phyloP scores from a whole-genome alignment of 2,888 invertebrate genomes.

The Clostera curtula region DNA sequence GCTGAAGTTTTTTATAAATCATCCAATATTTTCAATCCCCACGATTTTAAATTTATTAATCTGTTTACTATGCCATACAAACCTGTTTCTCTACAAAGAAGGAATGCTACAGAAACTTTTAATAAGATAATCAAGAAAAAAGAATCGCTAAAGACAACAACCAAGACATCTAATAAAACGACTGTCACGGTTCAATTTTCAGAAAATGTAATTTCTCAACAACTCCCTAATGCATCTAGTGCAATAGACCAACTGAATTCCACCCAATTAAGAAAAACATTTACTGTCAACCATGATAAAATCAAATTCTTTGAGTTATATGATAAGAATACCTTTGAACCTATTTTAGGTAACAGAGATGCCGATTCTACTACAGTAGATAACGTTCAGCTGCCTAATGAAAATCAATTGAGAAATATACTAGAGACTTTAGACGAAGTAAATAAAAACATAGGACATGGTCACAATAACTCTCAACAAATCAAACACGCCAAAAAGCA shows the following conservation, averaged over 20 bases:
- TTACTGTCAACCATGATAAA: too few species aligned
- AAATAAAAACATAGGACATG: slow-evolving; percentile 21
- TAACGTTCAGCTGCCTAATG: slow-evolving; percentile 11
- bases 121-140: too few species aligned
- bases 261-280: too few species aligned
- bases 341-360: slow-evolving; percentile 9
- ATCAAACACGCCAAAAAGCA: slow-evolving; percentile 36
- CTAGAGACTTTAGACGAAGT: slow-evolving; percentile 27
- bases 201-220: too few species aligned
- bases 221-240: too few species aligned
- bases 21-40: too few species aligned
- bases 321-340: slow-evolving; percentile 36
- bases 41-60: slow-evolving; percentile 9
- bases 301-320: slow-evolving; percentile 61
- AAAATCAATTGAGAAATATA: slow-evolving; percentile 11
- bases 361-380: slow-evolving; percentile 11
- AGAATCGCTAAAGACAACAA: too few species aligned
- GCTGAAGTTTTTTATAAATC: too few species aligned
- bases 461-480: slow-evolving; percentile 22
- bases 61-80: slow-evolving; percentile 7
- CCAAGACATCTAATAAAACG: too few species aligned
- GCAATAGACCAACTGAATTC: too few species aligned
- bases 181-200: too few species aligned
- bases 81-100: slow-evolving; percentile 2
- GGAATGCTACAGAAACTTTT: not conserved